These are phyloP conservation scores for Periplaneta americana DNA, from an alignment of 1,140 invertebrate genomes.

Conservation along the genomic window DNA sequence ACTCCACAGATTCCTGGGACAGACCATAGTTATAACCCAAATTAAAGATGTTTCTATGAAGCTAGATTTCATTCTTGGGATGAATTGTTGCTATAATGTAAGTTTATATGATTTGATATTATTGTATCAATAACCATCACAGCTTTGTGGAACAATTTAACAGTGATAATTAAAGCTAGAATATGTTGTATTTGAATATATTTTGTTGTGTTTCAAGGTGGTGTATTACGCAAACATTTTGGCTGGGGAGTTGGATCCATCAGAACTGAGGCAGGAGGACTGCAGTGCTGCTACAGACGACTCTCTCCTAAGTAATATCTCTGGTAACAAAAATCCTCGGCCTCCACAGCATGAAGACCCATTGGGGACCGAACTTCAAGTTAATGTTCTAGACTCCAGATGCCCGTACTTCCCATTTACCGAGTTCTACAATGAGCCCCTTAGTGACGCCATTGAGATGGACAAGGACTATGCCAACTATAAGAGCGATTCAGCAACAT, in stretches of 20 bases:
- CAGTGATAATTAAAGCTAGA: too few species aligned
- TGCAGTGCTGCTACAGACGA: slow-evolving; percentile 14
- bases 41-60: too few species aligned
- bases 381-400: slow-evolving; percentile 74
- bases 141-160: too few species aligned
- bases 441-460: slow-evolving; percentile 89
- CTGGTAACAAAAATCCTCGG: slow-evolving; percentile 40
- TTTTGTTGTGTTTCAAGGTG: slow-evolving; percentile 45
- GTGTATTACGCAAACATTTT: slow-evolving; percentile 86
- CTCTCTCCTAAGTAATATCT: slow-evolving; percentile 10
- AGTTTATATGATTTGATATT: too few species aligned
- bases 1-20: too few species aligned
- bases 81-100: too few species aligned
- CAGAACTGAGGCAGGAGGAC: slow-evolving; percentile 51
- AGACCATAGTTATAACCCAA: too few species aligned
- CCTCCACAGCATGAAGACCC: slow-evolving; percentile 47
- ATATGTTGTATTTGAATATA: neutral
- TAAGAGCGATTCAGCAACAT: slow-evolving; percentile 52
- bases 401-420: slow-evolving; percentile 76
- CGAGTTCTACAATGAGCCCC: slow-evolving; percentile 90
- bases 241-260: slow-evolving; percentile 70
- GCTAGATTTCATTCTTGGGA: too few species aligned
- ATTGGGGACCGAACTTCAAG: slow-evolving; percentile 52
- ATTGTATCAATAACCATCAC: too few species aligned
- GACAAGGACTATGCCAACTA: slow-evolving; percentile 89